Base-by-base conservation (phyloP, 37 sponge, comb jelly and placozoan genomes). In the Bolinopsis microptera region DNA sequence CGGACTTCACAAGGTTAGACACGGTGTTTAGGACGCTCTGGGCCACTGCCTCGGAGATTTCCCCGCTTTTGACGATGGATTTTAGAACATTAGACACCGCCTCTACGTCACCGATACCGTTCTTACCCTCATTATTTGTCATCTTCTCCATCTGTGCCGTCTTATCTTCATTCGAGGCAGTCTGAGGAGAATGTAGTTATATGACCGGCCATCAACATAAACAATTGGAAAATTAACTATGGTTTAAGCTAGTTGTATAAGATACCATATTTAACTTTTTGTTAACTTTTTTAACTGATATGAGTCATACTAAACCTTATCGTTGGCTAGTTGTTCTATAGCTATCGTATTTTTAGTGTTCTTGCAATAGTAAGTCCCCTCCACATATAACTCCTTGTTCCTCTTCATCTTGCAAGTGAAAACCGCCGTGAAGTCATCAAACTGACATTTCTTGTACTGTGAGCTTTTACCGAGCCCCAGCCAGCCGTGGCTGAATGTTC, bases 41-140 rank as follows among this genome's bases (percentile, higher is more conserved):
- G 0, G 90, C 39, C 48, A 34, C 27, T 2, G 1, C 30, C 61
- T 39, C 28, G 8, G 26, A 3, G 0, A 86, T 39, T 8, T 13
- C 2, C 61, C 39, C 48, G 36, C 31, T 30, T 8, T 24, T 28
- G 3, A 2, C 31, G 61, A 86, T 86, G 90, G 36, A 33, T 3
- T 40, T 86, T 3, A 86, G 25, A 2, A 86, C 61, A 38, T 86
- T 38, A 25, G 32, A 36, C 26, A 86, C 90, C 0, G 61, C 90
- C 3, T 35, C 26, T 25, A 86, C 61, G 90, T 86, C 90, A 0
- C 90, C 90, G 30, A 86, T 13, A 2, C 90, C 90, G 61, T 86
- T 86, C 41, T 39, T 38, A 1, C 9, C 90, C 0, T 13, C 39
- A 0, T 28, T 40, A 22, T 39, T 25, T 0, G 90, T 86, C 27